Percentiles rank a stretch among this genome's conserved stretches.
Conservation (phyloP, 2,113 vertebrate genomes). For the Myrmecobius fasciatus region DNA sequence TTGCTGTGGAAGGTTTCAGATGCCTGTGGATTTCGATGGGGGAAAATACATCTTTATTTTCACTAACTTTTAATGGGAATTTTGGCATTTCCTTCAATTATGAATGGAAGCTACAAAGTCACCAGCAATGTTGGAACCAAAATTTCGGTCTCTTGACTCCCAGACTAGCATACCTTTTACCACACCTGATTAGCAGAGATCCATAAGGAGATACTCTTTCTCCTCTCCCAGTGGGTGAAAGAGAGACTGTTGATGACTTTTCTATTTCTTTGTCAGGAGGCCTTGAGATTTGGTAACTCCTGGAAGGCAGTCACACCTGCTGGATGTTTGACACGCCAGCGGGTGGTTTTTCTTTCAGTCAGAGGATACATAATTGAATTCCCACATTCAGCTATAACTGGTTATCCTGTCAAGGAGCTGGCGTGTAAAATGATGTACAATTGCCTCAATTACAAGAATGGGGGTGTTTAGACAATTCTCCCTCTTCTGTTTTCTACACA, state of each 20-base stretch:
- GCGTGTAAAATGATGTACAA: conserved; percentile 76
- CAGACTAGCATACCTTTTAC: neutral
- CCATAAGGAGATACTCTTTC: neutral
- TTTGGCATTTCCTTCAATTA: neutral
- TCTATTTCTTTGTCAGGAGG: conserved; percentile 57
- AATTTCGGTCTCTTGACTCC: neutral
- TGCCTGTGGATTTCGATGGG: neutral
- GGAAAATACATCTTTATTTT: neutral
- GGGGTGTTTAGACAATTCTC: conserved; percentile 78
- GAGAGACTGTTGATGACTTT: neutral
- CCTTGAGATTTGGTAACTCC: conserved; percentile 56
- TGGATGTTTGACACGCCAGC: conserved; percentile 73
- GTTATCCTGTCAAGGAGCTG: conserved; percentile 79
- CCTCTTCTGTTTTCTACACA: conserved; percentile 63
- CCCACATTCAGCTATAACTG: conserved; percentile 69
- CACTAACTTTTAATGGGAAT: neutral
- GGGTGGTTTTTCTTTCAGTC: conserved; percentile 73
- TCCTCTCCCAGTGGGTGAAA: neutral
- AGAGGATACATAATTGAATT: conserved; percentile 76
- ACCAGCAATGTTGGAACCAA: neutral
- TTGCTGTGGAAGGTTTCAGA: neutral
- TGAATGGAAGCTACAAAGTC: neutral
- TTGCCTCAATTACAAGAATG: conserved; percentile 79
- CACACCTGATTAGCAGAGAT: neutral
- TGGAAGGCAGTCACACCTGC: conserved; percentile 54